Evolutionary conservation across 2,797 vertebrate genomes (phyloP).

Genomic region (Paramormyrops hopkinsi): DNA sequence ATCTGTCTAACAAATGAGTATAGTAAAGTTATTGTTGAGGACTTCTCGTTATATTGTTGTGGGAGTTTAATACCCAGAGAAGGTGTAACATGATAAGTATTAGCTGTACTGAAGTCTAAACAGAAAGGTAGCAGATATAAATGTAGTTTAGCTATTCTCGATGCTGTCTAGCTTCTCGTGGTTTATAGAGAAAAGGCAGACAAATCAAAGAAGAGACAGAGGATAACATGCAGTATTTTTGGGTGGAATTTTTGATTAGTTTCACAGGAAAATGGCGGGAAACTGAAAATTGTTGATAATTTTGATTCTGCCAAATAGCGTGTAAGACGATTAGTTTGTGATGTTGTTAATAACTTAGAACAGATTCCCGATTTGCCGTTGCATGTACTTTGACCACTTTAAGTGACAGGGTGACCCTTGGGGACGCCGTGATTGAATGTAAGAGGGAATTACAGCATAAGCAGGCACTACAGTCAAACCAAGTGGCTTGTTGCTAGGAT

Average conservation of each 20-base stretch:
- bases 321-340: background rate
- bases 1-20: background rate
- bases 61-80: background rate
- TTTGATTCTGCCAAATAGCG: background rate
- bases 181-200: background rate
- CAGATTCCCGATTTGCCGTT: background rate
- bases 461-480: conserved; percentile 39
- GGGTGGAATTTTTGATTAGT: background rate
- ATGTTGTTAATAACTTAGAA: background rate
- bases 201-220: background rate
- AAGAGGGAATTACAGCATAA: conserved; percentile 50
- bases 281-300: background rate
- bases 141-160: background rate
- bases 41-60: background rate
- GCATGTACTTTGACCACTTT: background rate
- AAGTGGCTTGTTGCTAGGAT: conserved; percentile 61
- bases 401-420: background rate
- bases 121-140: background rate
- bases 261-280: background rate
- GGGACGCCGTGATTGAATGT: conserved; percentile 10
- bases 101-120: background rate
- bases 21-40: background rate
- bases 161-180: background rate
- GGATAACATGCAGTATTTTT: background rate
- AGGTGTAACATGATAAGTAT: background rate